Base-by-base conservation (phyloP, 2,797 vertebrate species). In the Sebastes hubbsi region DNA sequence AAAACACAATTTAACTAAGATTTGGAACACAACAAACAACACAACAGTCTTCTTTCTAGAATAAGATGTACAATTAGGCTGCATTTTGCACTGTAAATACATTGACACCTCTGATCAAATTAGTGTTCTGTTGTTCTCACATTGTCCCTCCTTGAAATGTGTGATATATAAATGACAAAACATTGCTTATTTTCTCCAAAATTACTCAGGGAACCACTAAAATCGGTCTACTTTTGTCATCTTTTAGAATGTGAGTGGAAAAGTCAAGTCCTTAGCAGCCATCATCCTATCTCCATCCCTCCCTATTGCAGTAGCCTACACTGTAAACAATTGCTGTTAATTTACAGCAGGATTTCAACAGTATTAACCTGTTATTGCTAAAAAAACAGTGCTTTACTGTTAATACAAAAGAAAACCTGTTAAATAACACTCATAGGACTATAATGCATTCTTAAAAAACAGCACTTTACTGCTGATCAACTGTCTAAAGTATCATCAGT, bases 201-300 rank as follows among this genome's bases (percentile, higher is more conserved):
- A 4, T 2, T 24, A 8, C 6, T 54, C 32, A 34, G 16, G 6
- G 0, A 63, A n/a, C 20, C 27, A 30, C 10, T 60, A 18, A 18
- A 62, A 18, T 22, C 2, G 5, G 6, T 69, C 59, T 58, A 32
- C 12, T 27, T 68, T 27, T 72, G 32, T 63, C 49, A 69, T 59
- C 18, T 66, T 38, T 69, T 27, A 54, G 4, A 58, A 4, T 16
- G 7, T 42, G 34, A 49, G 32, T 13, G n/a, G 24, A 59, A 78
- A 72, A 79, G 20, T 69, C 10, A 62, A 68, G 65, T 61, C 82
- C 61, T 27, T 32, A 29, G 62, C 73, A 54, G 52, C 68, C 25
- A 27, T 59, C 46, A 36, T 49, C 27, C 32, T 2, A 16, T 30
- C 29, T 42, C 72, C 73, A 65, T 67, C 69, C 67, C 34, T 76